Base-by-base conservation (phyloP, 1,140 invertebrate species). In the Wasmannia auropunctata region DNA sequence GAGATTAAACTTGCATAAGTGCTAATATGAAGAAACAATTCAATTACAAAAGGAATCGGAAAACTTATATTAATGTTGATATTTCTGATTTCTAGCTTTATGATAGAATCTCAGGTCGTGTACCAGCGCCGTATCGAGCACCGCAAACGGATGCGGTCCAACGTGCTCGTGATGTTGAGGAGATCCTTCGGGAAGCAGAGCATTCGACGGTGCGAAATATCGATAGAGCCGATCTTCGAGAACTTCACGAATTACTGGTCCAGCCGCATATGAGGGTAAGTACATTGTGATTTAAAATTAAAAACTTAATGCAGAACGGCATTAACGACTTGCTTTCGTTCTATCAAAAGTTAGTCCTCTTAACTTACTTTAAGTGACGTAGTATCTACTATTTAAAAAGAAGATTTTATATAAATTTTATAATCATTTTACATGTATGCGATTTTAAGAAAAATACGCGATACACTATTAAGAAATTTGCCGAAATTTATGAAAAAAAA, bases 211-310 rank as follows among this genome's bases (percentile, higher is more conserved):
- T 93, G 89, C 92, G 91, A 92, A 96, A 93, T 92, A 94, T 95
- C 86, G 95, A 95, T 88, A 93, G 93, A 34, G 93, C 93, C 86
- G 96, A 97, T 95, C 95, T 97, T 88, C 96, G 97, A 89, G 98
- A 99, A 94, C 96, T 99, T 89, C 95, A 97, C 91, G 96, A 97
- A 89, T 95, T 99, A 87, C 96, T 99, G 28, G 96, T 96, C 85
- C 96, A 97, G 92, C 97, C 98, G 85, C 98, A 99, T 94, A 96
- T 99, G 88, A 98, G 97, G 98, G 98, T 99, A 94, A 96, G 97
- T 96, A 83, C 79, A 7, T 74, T 83, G 5, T 37, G 31, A 74
- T 74, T 46, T 83, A 74, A 43, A 46, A 11, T 5, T 22, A 6
- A n/a, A 8, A 58, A 46, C 22, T 14, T 43, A 74, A 10, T 14